Evolutionary conservation across 2,797 vertebrate genomes (phyloP).

Genomic region (Pipistrellus pygmaeus): DNA sequence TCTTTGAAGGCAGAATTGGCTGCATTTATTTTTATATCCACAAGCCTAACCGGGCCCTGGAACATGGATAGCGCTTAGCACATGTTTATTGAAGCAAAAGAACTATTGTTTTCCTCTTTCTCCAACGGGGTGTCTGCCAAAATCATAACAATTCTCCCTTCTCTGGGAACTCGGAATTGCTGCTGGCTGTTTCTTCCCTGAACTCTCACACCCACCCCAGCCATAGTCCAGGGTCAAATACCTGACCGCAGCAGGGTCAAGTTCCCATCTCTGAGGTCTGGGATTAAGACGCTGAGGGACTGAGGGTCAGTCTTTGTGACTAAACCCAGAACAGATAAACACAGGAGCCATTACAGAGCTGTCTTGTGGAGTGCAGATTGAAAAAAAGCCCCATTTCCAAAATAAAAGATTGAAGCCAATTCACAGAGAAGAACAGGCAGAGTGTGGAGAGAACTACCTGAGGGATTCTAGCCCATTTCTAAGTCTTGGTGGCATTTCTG

Average conservation of each 20-base stretch:
- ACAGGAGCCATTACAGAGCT: not conserved
- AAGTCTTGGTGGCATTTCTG: not conserved
- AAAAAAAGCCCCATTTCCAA: not conserved
- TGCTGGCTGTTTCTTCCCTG: constrained; percentile 32
- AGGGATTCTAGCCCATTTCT: not conserved
- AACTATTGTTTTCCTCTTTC: constrained; percentile 62
- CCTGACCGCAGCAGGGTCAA: not conserved
- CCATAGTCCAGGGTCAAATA: not conserved
- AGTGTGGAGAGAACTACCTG: not conserved
- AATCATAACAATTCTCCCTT: constrained; percentile 68
- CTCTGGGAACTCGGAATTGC: constrained; percentile 65
- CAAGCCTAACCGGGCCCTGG: not conserved
- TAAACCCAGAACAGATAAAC: not conserved
- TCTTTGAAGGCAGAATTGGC: not conserved
- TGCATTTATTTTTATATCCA: not conserved
- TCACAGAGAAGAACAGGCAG: not conserved
- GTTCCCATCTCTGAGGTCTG: not conserved
- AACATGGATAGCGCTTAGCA: not conserved
- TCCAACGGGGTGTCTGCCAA: constrained; percentile 46
- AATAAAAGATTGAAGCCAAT: not conserved
- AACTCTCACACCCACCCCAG: not conserved
- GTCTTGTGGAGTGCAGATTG: not conserved
- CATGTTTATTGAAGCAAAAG: constrained; percentile 39
- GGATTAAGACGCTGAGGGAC: not conserved
- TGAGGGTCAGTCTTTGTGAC: not conserved